Conservation (phyloP, 2,797 vertebrate species). For the Sylvilagus floridanus region DNA sequence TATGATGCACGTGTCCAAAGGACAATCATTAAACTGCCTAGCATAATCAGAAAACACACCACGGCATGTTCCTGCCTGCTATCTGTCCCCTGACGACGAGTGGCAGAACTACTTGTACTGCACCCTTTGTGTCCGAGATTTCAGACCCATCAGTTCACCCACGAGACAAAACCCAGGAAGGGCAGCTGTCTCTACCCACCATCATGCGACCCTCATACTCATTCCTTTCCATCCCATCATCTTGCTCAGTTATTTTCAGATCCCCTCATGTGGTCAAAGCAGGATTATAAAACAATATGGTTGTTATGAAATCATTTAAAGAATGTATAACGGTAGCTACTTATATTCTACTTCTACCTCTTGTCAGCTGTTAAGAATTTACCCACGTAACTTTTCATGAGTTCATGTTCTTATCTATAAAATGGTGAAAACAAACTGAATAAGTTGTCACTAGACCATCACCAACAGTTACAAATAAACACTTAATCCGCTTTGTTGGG, state of each 20-base stretch:
- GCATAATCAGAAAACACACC: background rate
- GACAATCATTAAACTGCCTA: background rate
- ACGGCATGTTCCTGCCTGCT: background rate
- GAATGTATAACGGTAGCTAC: background rate
- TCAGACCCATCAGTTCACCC: background rate
- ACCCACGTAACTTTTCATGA: background rate
- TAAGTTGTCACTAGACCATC: background rate
- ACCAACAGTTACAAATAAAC: background rate
- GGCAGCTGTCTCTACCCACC: background rate
- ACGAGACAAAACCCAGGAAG: background rate
- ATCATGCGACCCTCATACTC: background rate
- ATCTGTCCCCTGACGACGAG: background rate
- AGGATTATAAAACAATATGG: background rate
- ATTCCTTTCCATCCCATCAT: background rate
- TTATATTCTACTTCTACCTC: background rate
- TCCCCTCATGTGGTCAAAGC: background rate
- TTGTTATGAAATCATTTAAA: background rate
- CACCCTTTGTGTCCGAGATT: background rate
- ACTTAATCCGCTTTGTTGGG: background rate
- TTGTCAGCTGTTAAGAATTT: background rate
- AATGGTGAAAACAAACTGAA: background rate
- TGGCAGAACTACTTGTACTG: rapidly evolving
- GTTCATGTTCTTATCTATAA: background rate
- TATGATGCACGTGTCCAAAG: background rate
- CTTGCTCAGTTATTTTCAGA: background rate